Conservation (phyloP, 92 coral and sea anemone genomes). For the Pocillopora grandis region DNA sequence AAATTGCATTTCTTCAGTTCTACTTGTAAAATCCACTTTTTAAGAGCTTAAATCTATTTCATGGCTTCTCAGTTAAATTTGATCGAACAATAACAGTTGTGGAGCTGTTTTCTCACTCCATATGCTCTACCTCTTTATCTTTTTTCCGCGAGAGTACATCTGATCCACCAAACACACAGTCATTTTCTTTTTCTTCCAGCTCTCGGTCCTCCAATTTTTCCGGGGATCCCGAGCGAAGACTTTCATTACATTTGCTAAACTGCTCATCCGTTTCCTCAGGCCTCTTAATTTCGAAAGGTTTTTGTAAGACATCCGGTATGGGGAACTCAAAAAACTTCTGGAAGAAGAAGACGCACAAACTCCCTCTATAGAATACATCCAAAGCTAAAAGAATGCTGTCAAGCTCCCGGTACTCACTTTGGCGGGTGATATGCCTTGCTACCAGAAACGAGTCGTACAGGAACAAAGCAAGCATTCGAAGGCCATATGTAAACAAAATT, state of each 20-base stretch:
- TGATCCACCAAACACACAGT: not conserved
- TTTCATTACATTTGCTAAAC: not conserved
- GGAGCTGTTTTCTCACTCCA: not conserved
- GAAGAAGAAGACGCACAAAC: constrained; percentile 21
- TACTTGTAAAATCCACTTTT: no score
- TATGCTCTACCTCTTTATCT: not conserved
- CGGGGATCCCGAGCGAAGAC: not conserved
- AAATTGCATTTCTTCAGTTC: no score
- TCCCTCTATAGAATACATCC: constrained; percentile 25
- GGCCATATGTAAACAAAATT: constrained; percentile 29
- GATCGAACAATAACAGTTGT: not conserved
- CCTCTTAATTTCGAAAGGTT: not conserved
- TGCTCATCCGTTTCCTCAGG: not conserved
- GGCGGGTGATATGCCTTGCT: constrained; percentile 15
- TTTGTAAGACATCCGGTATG: constrained; percentile 11
- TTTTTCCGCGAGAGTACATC: not conserved
- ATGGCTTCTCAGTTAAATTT: no score
- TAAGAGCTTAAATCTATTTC: not conserved
- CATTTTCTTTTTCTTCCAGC: not conserved
- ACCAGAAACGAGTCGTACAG: constrained; percentile 30
- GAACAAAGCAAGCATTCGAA: constrained; percentile 32
- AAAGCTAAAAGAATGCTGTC: constrained; percentile 29
- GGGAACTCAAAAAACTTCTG: constrained; percentile 24
- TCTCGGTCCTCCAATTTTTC: constrained; percentile 1
- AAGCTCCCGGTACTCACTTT: constrained; percentile 29